These are phyloP conservation scores for Riptortus pedestris DNA, from an alignment of 1,140 invertebrate species.

Conservation along the genomic window DNA sequence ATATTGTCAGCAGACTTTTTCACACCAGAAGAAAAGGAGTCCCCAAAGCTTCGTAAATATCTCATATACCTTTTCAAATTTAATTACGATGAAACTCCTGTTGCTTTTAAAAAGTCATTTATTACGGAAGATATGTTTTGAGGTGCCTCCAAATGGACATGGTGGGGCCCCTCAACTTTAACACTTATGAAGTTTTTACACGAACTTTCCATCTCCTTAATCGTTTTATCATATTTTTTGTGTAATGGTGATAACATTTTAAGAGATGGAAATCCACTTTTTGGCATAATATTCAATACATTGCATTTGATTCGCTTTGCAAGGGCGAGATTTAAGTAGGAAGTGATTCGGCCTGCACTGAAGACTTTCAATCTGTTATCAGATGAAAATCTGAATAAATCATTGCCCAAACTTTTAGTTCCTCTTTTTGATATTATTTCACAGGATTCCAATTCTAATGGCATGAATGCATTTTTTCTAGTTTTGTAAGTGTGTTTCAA, in stretches of 20 bases:
- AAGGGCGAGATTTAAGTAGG: slow-evolving; percentile 32
- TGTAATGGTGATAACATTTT: slow-evolving; percentile 34
- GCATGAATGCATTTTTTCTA: neutral
- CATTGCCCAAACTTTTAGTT: slow-evolving; percentile 40
- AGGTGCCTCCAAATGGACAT: slow-evolving; percentile 75
- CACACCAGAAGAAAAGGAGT: no score
- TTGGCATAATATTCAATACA: slow-evolving; percentile 22
- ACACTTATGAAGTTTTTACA: slow-evolving; percentile 55
- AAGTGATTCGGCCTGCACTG: slow-evolving; percentile 20
- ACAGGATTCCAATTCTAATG: slow-evolving; percentile 41
- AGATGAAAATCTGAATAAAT: slow-evolving; percentile 50
- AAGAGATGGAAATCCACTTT: slow-evolving; percentile 23
- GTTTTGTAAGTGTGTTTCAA: neutral
- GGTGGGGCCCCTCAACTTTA: slow-evolving; percentile 66
- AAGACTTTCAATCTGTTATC: slow-evolving; percentile 52
- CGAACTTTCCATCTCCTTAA: neutral
- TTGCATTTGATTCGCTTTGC: slow-evolving; percentile 23
- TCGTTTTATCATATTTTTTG: neutral
- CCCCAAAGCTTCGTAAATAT: no score
- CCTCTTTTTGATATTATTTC: slow-evolving; percentile 59
- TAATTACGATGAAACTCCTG: no score
- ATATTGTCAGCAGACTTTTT: no score
- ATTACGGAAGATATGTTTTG: no score
- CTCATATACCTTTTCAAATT: no score
- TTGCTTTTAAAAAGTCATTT: no score